Percentiles rank a stretch among this genome's conserved stretches.
These are phyloP conservation scores for Corvus moneduloides DNA, from an alignment of 2,113 vertebrate species.

Conservation along the genomic window DNA sequence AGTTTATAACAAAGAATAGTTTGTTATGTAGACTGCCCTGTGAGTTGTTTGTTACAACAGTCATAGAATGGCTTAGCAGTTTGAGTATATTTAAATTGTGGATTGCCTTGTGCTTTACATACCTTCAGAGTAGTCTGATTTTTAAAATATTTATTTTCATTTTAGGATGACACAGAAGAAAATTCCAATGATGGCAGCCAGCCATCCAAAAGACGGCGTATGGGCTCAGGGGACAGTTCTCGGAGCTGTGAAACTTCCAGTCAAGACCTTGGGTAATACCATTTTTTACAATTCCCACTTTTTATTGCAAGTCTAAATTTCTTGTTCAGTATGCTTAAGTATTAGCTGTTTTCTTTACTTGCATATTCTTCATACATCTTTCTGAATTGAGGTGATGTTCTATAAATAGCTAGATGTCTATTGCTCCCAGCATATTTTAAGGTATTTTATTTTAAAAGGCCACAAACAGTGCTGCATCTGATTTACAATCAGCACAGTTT, in stretches of 20 bases:
- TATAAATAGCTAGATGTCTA: not conserved
- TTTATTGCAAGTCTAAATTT: not conserved
- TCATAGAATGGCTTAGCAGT: not conserved
- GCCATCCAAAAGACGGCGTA: conserved; percentile 88
- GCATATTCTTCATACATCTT: not conserved
- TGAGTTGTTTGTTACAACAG: not conserved
- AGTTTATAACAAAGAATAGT: not conserved
- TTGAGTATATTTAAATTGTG: not conserved
- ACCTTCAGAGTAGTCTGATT: not conserved
- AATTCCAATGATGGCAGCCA: conserved; percentile 94
- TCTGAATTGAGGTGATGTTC: not conserved
- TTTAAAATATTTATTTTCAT: not conserved
- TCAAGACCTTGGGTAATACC: conserved; percentile 86
- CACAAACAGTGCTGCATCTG: not conserved
- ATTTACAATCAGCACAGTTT: not conserved
- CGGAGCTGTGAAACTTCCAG: conserved; percentile 92
- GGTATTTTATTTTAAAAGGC: not conserved
- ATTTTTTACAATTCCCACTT: not conserved
- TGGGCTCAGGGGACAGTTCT: conserved; percentile 95
- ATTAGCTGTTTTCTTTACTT: not conserved
- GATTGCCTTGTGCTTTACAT: not conserved
- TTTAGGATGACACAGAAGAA: conserved; percentile 86
- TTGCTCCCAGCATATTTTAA: not conserved
- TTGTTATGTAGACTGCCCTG: not conserved
- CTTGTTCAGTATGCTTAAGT: not conserved